Evolutionary conservation across 2,113 vertebrate species (phyloP).

Genomic region (Sturnus vulgaris): DNA sequence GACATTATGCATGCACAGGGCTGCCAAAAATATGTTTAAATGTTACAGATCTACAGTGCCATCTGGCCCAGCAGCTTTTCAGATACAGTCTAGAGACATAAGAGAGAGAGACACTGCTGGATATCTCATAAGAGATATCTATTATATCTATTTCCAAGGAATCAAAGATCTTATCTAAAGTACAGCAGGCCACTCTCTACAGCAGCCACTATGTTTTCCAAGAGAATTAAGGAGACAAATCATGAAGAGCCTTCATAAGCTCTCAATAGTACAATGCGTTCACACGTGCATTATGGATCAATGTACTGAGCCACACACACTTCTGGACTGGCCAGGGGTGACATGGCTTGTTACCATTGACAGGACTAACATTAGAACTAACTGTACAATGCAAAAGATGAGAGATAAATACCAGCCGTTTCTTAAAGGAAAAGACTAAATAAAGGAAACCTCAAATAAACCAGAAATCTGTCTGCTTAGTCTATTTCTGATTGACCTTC

Average conservation of each 20-base stretch:
- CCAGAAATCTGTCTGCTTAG: not conserved
- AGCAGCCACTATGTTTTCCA: not conserved
- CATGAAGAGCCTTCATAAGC: not conserved
- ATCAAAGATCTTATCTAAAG: not conserved
- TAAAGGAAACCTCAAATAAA: not conserved
- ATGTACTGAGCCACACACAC: not conserved
- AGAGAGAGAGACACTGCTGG: conserved; percentile 6
- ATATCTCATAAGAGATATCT: not conserved
- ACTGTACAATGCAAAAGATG: not conserved
- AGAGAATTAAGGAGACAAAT: not conserved
- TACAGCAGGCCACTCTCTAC: not conserved
- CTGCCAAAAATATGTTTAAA: conserved; percentile 57
- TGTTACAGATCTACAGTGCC: conserved; percentile 38
- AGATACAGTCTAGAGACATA: conserved; percentile 9
- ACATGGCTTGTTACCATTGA: not conserved
- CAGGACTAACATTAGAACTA: not conserved
- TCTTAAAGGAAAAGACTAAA: not conserved
- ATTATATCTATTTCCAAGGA: not conserved
- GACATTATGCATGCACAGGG: conserved; percentile 22
- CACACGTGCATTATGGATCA: not conserved
- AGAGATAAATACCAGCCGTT: not conserved
- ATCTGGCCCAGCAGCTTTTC: conserved; percentile 55
- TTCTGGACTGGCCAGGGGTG: not conserved
- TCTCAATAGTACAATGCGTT: not conserved
- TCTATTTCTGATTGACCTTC: not conserved